Base-by-base conservation (phyloP, 1,140 invertebrate genomes). In the Ericerus pela region DNA sequence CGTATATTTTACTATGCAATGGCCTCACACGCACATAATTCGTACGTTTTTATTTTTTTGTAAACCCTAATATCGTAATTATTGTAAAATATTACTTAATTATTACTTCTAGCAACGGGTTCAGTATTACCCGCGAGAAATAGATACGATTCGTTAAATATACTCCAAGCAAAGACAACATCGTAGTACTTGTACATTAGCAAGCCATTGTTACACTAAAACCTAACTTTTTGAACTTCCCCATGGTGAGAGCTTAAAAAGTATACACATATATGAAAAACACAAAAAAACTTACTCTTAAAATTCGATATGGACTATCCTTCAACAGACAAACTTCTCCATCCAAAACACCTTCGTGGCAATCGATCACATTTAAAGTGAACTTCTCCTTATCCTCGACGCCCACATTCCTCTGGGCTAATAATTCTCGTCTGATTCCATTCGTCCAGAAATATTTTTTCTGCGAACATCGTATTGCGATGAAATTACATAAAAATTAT, bases 221-320 rank as follows among this genome's bases (percentile, higher is more conserved):
- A 28, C 28, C 22, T 38, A 22, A 59, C 37, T 52, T 43, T 14
- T 14, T 12, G 10, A 10, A 11, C 20, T 16, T 28, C 33, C 20
- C 10, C 16, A 53, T 52, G 43, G 53, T 54, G 22, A 41, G 2
- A 54, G 24, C n/a, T 36, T 22, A 27, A 11, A 24, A 29, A 27
- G 18, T 51, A 30, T 31, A 28, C 11, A 31, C 12, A 53, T n/a
- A 14, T 12, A 55, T 55, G 22, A 28, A 26, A 31, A 30, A 53
- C 26, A 16, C 22, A 38, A 26, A 22, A 11, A 22, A 16, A 67
- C 75, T 76, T 65, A 80, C 79, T 72, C 79, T 72, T 43, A 81
- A 67, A 63, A 82, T 81, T 53, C 79, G 68, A 63, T 71, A 81
- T 16, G 79, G 79, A 62, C 78, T 80, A 59, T 81, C 76, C 43